Evolutionary conservation across 2,113 vertebrate genomes (phyloP).

Genomic region (Oplegnathus fasciatus): DNA sequence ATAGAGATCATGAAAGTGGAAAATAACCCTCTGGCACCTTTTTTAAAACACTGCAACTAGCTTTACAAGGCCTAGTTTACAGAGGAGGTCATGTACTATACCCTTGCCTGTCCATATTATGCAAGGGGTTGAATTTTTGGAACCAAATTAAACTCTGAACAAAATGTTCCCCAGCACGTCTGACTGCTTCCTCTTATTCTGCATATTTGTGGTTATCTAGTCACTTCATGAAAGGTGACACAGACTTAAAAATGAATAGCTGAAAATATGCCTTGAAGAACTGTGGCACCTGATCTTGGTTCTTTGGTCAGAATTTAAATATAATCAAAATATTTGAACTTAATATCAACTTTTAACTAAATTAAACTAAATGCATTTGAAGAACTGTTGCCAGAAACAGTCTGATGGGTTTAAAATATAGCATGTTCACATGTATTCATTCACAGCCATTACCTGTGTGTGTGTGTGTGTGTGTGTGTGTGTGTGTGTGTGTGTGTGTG

Average conservation of each 20-base stretch:
- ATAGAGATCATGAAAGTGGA: constrained; percentile 6
- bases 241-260: constrained; percentile 31
- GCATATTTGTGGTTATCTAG: constrained; percentile 73
- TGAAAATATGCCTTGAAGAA: constrained; percentile 1
- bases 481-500: neutral
- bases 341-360: neutral
- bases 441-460: constrained; percentile 6
- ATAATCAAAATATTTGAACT: neutral
- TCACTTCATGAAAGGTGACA: constrained; percentile 59
- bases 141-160: constrained; percentile 62
- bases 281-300: neutral
- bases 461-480: neutral
- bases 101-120: constrained; percentile 27
- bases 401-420: neutral
- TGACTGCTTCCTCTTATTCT: constrained; percentile 46
- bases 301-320: neutral
- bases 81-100: constrained; percentile 20
- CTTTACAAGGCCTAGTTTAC: constrained; percentile 38
- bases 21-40: constrained; percentile 4
- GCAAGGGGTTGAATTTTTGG: constrained; percentile 23
- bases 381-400: neutral
- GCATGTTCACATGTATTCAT: neutral
- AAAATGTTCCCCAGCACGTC: constrained; percentile 63
- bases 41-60: constrained; percentile 31
- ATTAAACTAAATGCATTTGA: neutral